phyloP scores from a whole-genome alignment of 2,113 vertebrate species.

The Bufo bufo region DNA sequence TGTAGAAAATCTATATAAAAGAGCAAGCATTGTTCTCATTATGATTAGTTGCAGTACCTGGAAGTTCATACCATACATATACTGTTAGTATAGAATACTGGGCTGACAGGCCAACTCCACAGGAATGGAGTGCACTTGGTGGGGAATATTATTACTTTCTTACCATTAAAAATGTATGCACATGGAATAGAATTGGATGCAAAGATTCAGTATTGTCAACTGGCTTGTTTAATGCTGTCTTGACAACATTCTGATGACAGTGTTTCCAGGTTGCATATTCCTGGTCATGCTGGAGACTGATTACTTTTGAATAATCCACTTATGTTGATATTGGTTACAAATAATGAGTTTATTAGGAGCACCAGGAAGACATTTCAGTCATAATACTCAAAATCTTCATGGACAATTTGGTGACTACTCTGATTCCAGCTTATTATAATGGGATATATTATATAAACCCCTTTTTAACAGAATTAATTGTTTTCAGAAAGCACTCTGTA shows the following conservation, averaged over 20 bases:
- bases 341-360: background rate
- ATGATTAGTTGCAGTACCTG: too few species aligned
- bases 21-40: background rate
- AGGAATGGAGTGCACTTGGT: background rate
- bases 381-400: too few species aligned
- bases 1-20: background rate
- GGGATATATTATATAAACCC: too few species aligned
- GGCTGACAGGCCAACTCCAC: background rate
- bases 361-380: too few species aligned
- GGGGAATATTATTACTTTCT: background rate
- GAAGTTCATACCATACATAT: background rate
- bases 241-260: background rate
- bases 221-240: too few species aligned
- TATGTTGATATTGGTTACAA: background rate
- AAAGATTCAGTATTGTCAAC: too few species aligned
- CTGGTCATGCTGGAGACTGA: background rate
- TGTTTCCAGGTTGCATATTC: background rate
- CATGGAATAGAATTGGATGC: too few species aligned
- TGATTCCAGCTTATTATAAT: too few species aligned
- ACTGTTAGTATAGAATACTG: background rate
- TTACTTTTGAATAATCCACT: background rate
- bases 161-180: background rate
- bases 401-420: too few species aligned
- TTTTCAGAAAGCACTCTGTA: too few species aligned
- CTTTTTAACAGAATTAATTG: too few species aligned